Evolutionary conservation across 2,888 invertebrate species (phyloP), one percentile per base, ranked within the genome.

Genomic region (Sphaerophoria taeniata): DNA sequence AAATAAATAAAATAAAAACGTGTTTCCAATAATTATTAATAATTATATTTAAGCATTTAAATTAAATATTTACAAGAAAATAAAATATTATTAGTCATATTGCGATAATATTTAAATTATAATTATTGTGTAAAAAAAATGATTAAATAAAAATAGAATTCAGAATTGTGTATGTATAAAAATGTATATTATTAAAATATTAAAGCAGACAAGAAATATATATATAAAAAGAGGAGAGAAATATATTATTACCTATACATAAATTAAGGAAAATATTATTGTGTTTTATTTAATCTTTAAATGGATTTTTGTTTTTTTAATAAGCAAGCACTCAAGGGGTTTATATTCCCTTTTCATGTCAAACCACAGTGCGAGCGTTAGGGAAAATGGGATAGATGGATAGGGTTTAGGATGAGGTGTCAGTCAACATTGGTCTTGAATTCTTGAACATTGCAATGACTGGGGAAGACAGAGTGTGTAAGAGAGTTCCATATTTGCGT

Each of bases 221-320:
- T 51, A n/a, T 11, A 75, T n/a, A 65, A 79, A 43, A 43, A 43
- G 9, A 80, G 80, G 79, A 79, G 67, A 84, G 49, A 80, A 84
- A 69, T 80, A 84, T 80, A 84, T 84, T 84, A 84, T 56, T 84
- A 67, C 65, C 47, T 39, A 79, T 61, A 82, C 77, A 84, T 84
- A 80, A 75, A 78, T 67, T 84, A 75, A 83, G 74, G 58, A 67
- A 36, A 2, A 43, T 0, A 60, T 7, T 58, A 43, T 65, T 47
- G 43, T 53, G 55, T 56, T 77, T 84, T 67, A 56, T 63, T 24
- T 24, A 24, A 24, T 24, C n/a, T n/a, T n/a, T n/a, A n/a, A n/a
- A n/a, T n/a, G n/a, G n/a, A n/a, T n/a, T n/a, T n/a, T n/a, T n/a
- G n/a, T n/a, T n/a, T n/a, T n/a, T n/a, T n/a, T n/a, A n/a, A n/a